Evolutionary conservation across 1,140 invertebrate species (phyloP), one percentile per base, ranked within the genome.

Genomic region (Potamilus streckersoni): DNA sequence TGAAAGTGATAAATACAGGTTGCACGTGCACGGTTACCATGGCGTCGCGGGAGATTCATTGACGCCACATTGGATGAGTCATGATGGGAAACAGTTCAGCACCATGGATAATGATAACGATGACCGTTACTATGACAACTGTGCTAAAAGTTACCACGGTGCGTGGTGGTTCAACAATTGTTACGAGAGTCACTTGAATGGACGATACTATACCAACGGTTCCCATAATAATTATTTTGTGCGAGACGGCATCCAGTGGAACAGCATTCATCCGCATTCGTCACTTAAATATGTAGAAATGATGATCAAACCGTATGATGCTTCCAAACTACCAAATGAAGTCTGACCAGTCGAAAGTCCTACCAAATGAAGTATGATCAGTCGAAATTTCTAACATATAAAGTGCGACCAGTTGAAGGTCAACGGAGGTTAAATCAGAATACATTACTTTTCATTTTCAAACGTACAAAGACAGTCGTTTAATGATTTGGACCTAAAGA

Each of bases 171-270:
- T 90, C 79, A 90, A 89, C 60, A 95, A 96, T 88, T 98, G 97
- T 89, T 96, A 97, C 85, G 95, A 97, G 86, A 95, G 95, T 2
- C 97, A 98, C 91, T 92, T 98, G 55, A 98, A 98, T 88, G 96
- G 96, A 6, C 94, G 94, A 76, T 97, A 97, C 87, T 91, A 91
- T 73, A 82, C 82, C 70, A 84, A 87, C 66, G 87, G 84, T 31
- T 82, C 81, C 71, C 89, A 89, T 70, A 84, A 82, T 68, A 84
- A 88, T 81, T 89, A 85, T 77, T 90, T 89, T 78, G 76, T 84
- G 56, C 80, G 87, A 12, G 84, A 90, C 77, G 89, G 89, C 59
- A 88, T 90, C 70, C 88, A 88, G 74, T 90, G 89, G 89, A 90
- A 90, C 69, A 84, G 84, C 57, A 86, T 90, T 68, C 85, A 89